These are phyloP conservation scores for Aleiodes testaceus DNA, from an alignment of 2,888 invertebrate genomes.

Conservation along the genomic window DNA sequence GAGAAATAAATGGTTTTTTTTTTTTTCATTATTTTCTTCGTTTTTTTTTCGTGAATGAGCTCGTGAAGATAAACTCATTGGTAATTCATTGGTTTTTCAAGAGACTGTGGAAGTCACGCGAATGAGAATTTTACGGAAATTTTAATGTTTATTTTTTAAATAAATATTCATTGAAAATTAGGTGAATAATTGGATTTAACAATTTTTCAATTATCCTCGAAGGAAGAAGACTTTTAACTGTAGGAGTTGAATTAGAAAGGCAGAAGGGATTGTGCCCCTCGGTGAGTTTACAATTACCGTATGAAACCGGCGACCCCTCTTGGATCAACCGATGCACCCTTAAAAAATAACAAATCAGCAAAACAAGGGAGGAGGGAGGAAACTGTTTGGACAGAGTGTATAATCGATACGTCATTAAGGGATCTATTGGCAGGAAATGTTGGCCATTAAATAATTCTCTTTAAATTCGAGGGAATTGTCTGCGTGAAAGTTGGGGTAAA, in stretches of 20 bases:
- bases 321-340: constrained; percentile 1
- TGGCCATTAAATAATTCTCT: no score
- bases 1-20: no score
- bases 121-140: no score
- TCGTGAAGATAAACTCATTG: no score
- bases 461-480: no score
- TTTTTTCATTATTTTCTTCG: no score
- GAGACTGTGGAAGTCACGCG: no score
- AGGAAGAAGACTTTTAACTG: not conserved
- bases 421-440: constrained; percentile 9
- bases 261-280: constrained; percentile 18
- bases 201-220: constrained; percentile 11
- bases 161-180: not conserved
- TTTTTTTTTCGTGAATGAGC: no score
- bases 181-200: not conserved
- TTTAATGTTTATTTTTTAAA: not conserved
- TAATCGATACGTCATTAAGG: constrained; percentile 20
- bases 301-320: not conserved
- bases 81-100: no score
- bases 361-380: not conserved
- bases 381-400: constrained; percentile 17
- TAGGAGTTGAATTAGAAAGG: constrained; percentile 5
- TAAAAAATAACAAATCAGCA: constrained; percentile 8
- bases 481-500: no score
- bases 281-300: constrained; percentile 24